A percentile compares a stretch with the other conserved stretches of the same genome.
Conservation (phyloP, 2,888 invertebrate genomes). For the Lacanobia wlatinum region DNA sequence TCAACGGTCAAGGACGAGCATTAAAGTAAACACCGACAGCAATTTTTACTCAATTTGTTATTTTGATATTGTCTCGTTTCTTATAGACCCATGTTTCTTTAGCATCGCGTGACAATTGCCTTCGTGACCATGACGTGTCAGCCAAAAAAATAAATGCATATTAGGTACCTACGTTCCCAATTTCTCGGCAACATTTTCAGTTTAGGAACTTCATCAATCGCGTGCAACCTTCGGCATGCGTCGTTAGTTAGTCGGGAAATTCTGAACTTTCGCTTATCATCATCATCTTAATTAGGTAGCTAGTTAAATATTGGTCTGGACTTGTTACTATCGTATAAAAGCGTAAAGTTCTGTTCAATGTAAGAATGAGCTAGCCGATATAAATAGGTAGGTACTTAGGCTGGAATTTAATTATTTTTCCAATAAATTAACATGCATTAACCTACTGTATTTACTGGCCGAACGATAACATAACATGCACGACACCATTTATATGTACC, state of each 20-base stretch:
- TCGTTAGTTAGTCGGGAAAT: constrained; percentile 5
- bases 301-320: background rate
- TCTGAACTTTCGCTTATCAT: constrained; percentile 5
- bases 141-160: constrained; percentile 15
- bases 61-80: constrained; percentile 12
- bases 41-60: constrained; percentile 16
- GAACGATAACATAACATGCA: background rate
- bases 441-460: background rate
- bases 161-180: background rate
- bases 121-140: constrained; percentile 15
- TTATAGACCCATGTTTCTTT: background rate
- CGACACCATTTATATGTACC: background rate
- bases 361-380: background rate
- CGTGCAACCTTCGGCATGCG: constrained; percentile 22
- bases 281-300: background rate
- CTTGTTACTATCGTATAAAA: background rate
- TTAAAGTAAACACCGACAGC: constrained; percentile 30
- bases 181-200: constrained; percentile 1
- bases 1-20: constrained; percentile 51
- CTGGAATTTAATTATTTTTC: background rate
- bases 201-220: constrained; percentile 34
- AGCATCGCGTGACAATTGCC: constrained; percentile 41
- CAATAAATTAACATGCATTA: background rate
- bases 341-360: background rate
- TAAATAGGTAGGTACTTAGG: background rate